Conservation (phyloP, 2,113 vertebrate genomes). For the Cairina moschata region DNA sequence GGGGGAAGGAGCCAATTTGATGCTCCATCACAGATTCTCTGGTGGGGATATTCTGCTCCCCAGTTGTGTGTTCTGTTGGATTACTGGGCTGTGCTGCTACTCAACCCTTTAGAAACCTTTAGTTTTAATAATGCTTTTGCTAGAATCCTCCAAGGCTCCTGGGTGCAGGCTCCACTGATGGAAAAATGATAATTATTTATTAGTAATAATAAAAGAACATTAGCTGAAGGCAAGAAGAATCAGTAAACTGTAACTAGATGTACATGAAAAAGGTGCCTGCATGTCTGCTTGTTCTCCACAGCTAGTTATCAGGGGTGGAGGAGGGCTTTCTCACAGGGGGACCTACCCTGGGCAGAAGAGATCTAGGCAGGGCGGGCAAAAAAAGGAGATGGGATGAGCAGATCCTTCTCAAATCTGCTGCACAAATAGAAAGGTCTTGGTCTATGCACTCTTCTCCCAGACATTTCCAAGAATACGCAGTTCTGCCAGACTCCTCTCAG, state of each 20-base stretch:
- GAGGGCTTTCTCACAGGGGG: background rate
- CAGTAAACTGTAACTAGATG: constrained; percentile 58
- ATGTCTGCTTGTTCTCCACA: background rate
- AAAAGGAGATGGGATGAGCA: background rate
- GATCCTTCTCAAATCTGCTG: background rate
- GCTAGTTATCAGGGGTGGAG: background rate
- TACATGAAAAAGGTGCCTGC: constrained; percentile 16
- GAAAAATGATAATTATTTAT: constrained; percentile 59
- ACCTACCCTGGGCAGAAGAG: background rate
- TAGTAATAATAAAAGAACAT: constrained; percentile 60
- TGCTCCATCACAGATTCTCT: background rate
- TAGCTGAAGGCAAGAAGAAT: constrained; percentile 58
- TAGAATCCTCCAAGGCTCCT: background rate
- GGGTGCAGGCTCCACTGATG: background rate
- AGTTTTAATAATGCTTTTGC: constrained; percentile 42
- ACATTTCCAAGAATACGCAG: background rate
- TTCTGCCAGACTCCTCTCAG: background rate
- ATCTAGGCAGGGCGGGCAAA: background rate
- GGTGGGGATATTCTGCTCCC: background rate
- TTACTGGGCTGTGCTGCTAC: background rate
- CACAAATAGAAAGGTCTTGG: background rate
- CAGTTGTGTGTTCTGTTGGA: background rate
- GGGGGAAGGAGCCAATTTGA: background rate
- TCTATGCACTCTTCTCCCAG: background rate
- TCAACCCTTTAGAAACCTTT: constrained; percentile 2